Conservation (phyloP, 1,140 invertebrate genomes). For the Zaprionus camerounensis region DNA sequence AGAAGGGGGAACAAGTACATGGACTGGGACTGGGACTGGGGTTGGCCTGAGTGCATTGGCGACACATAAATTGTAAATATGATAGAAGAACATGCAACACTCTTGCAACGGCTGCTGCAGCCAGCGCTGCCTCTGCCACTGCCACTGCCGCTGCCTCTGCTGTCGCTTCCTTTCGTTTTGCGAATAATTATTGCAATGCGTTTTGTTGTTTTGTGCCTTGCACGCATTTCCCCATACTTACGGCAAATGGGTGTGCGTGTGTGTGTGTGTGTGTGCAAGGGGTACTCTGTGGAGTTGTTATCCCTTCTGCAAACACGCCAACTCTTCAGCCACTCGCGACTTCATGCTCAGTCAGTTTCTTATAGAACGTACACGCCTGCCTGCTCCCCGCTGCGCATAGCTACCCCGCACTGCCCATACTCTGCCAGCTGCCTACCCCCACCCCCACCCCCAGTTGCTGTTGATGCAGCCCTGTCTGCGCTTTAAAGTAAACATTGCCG, state of each 20-base stretch:
- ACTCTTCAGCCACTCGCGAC: slow-evolving; percentile 28
- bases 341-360: slow-evolving; percentile 54
- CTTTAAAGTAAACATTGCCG: slow-evolving; percentile 48
- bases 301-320: slow-evolving; percentile 26
- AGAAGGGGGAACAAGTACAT: neutral
- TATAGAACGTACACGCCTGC: slow-evolving; percentile 57
- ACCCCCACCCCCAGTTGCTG: neutral
- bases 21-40: slow-evolving; percentile 11
- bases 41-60: slow-evolving; percentile 69
- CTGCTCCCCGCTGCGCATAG: slow-evolving; percentile 8
- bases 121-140: slow-evolving; percentile 16
- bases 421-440: too few species aligned
- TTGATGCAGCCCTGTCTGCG: slow-evolving; percentile 11
- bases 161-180: slow-evolving; percentile 45
- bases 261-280: neutral
- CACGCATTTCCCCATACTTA: slow-evolving; percentile 34
- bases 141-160: neutral
- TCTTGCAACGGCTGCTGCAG: slow-evolving; percentile 32
- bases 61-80: slow-evolving; percentile 81
- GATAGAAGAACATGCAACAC: slow-evolving; percentile 77
- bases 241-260: slow-evolving; percentile 6
- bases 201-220: slow-evolving; percentile 37
- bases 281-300: slow-evolving; percentile 21
- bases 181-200: slow-evolving; percentile 77
- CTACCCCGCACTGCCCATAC: neutral